phyloP scores from a whole-genome alignment of 2,888 invertebrate species.

The Drosophila parthenogenetica region DNA sequence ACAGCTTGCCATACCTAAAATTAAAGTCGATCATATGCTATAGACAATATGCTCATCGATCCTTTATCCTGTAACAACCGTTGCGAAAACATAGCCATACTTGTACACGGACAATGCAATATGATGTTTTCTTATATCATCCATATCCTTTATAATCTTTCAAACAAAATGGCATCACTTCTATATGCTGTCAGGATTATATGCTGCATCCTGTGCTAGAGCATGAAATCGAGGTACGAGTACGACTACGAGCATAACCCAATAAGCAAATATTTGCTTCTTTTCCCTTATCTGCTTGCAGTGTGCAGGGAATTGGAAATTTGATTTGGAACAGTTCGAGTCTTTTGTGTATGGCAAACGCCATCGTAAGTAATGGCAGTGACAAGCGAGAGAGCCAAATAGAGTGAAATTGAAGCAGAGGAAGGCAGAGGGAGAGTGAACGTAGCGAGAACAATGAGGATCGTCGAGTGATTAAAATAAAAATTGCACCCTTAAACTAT shows the following conservation, averaged over 20 bases:
- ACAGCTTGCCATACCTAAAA: too few species aligned
- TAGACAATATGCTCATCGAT: too few species aligned
- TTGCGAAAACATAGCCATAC: too few species aligned
- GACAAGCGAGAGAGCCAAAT: conserved; percentile 14
- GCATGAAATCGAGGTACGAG: neutral
- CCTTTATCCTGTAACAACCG: too few species aligned
- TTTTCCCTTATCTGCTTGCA: conserved; percentile 15
- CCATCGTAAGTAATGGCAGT: conserved; percentile 26
- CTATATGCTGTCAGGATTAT: neutral
- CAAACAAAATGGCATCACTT: conserved; percentile 12
- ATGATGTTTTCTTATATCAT: neutral
- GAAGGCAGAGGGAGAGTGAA: neutral
- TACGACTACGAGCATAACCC: conserved; percentile 47
- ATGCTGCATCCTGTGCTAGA: conserved; percentile 19
- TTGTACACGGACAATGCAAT: neutral
- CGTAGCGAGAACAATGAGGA: conserved; percentile 26
- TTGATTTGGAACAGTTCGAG: conserved; percentile 27
- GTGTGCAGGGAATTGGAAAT: conserved; percentile 16
- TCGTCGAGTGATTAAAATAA: conserved; percentile 53
- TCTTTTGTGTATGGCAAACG: conserved; percentile 21
- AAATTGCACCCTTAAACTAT: conserved; percentile 54
- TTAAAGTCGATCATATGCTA: too few species aligned
- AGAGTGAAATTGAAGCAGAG: neutral
- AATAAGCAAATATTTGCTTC: conserved; percentile 61
- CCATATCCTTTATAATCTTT: conserved; percentile 7